Percentiles rank a stretch among this genome's conserved stretches.
Conservation (phyloP, 2,888 invertebrate genomes). For the Trichopoda pennipes region DNA sequence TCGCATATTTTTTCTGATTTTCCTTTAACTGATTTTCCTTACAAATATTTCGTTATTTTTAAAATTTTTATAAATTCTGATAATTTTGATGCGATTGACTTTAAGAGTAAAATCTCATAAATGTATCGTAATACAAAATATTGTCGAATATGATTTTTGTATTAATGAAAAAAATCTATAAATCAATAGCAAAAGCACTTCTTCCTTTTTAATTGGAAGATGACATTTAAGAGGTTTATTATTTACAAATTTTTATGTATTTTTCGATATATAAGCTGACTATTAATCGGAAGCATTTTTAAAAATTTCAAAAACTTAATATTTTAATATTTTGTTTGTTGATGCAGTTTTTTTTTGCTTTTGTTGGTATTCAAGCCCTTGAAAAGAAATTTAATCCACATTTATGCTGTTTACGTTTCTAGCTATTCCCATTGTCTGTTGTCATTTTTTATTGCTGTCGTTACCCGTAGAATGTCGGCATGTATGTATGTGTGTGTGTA, state of each 20-base stretch:
- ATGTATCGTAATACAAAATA: too few species aligned
- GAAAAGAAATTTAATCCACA: slow-evolving; percentile 65
- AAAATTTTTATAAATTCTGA: too few species aligned
- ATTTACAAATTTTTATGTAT: background rate
- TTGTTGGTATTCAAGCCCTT: slow-evolving; percentile 48
- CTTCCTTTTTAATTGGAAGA: too few species aligned
- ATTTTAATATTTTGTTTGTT: slow-evolving; percentile 27
- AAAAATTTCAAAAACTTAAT: slow-evolving; percentile 32
- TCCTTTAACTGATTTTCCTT: too few species aligned
- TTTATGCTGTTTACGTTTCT: slow-evolving; percentile 56
- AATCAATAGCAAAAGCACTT: too few species aligned
- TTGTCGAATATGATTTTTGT: too few species aligned
- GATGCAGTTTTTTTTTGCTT: slow-evolving; percentile 3
- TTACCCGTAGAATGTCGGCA: background rate
- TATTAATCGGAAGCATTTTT: slow-evolving; percentile 41
- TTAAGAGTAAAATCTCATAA: too few species aligned
- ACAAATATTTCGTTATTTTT: too few species aligned
- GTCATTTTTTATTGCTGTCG: background rate
- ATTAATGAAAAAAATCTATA: too few species aligned
- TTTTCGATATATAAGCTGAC: slow-evolving; percentile 8
- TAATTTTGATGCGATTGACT: too few species aligned
- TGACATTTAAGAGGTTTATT: slow-evolving; percentile 20
- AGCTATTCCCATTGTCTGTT: slow-evolving; percentile 39
- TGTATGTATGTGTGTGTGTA: too few species aligned
- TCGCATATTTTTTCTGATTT: background rate